Evolutionary conservation across 2,888 invertebrate species (phyloP), one percentile per base, ranked within the genome.

Genomic region (Xestia xanthographa): DNA sequence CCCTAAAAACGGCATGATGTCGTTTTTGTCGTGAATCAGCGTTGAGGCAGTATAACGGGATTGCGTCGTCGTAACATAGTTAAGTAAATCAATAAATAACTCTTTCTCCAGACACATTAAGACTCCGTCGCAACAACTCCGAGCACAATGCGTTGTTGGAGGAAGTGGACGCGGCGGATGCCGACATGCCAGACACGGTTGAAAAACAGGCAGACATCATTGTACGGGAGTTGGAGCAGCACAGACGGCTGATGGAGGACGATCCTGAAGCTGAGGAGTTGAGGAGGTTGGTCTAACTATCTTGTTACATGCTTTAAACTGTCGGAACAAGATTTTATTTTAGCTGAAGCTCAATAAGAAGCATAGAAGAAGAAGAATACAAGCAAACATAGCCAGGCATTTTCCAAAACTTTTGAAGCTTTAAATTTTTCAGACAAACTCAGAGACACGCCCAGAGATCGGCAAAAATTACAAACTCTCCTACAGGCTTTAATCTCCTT

Each of bases 221-320:
- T 84, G 97, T 97, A 12, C 95, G 96, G 56, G 97, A 97, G 93
- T 97, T 98, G 95, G 97, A 97, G 89, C 97, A 97, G 90, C 97
- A 97, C 86, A 95, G 96, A 48, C 94, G 95, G 53, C 95, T 98
- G 34, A 98, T 98, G 97, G 97, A 97, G 84, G 97, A 98, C 89
- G 97, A 97, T 87, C 97, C 97, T 0, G 92, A 95, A 29, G 97
- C 97, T 1, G 97, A 98, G 88, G 97, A 97, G 89, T 90, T 97
- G 67, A 95, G 98, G 88, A 97, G 97, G 97, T 97, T 88, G 87
- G 90, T 83, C 48, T 26, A 9, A n/a, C n/a, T 63, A n/a, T 17
- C 41, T 22, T 62, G 5, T 20, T 12, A 12, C 22, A 12, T 34
- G 34, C 22, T 12, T 38, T 38, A 60, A 34, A 60, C 0, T 6